A percentile compares a stretch with the other conserved stretches of the same genome.
These are phyloP conservation scores for Cephus runcator DNA, from an alignment of 2,888 invertebrate species.

Conservation along the genomic window DNA sequence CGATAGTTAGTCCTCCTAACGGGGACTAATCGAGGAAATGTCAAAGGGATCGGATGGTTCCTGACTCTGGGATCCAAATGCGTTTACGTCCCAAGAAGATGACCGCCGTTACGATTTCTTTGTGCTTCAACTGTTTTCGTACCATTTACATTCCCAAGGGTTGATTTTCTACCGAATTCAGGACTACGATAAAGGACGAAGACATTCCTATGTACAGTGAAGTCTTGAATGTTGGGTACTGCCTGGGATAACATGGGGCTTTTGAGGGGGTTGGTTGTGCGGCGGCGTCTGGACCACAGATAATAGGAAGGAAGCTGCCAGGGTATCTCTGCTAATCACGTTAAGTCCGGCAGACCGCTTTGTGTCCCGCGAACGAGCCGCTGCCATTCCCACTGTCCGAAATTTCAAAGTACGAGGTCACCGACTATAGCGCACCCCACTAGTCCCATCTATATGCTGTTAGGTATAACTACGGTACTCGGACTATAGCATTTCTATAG, in stretches of 20 bases:
- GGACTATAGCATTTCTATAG: conserved; percentile 28
- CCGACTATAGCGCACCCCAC: conserved; percentile 33
- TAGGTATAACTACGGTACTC: neutral
- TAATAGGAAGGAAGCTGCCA: conserved; percentile 54
- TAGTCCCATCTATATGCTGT: conserved; percentile 22
- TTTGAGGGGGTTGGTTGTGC: conserved; percentile 26
- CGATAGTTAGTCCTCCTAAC: neutral
- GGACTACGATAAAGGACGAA: neutral
- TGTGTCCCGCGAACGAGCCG: conserved; percentile 49
- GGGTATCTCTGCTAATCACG: conserved; percentile 64
- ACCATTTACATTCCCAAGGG: neutral
- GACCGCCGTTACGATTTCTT: neutral
- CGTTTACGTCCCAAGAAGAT: neutral
- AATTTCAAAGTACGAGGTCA: conserved; percentile 53
- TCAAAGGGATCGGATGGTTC: neutral
- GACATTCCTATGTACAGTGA: neutral
- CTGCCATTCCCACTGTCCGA: conserved; percentile 46
- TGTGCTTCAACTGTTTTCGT: neutral
- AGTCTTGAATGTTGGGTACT: neutral
- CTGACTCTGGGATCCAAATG: conserved; percentile 4
- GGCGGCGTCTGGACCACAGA: conserved; percentile 60
- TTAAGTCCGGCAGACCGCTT: conserved; percentile 64
- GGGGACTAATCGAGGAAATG: neutral
- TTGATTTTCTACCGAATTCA: neutral
- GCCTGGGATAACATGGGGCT: neutral